phyloP scores from a whole-genome alignment of 2,888 invertebrate species.

The Bellardia pandia region DNA sequence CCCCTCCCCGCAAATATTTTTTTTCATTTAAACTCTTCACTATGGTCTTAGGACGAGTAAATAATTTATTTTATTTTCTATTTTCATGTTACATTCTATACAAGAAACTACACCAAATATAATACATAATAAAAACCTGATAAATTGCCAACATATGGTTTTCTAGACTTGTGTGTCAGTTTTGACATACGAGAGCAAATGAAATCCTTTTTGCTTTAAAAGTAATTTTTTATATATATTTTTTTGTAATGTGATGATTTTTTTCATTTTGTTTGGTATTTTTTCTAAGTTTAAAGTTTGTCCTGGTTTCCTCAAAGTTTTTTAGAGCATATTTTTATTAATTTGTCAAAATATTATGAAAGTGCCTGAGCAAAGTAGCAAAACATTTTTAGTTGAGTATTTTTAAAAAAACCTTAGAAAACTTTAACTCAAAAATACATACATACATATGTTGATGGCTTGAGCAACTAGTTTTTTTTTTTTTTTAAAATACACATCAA shows the following conservation, averaged over 20 bases:
- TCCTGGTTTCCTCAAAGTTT: conserved; percentile 23
- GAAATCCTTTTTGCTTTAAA: conserved; percentile 37
- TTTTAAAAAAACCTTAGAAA: background rate
- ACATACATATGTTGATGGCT: too few species aligned
- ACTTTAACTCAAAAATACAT: too few species aligned
- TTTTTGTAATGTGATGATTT: conserved; percentile 10
- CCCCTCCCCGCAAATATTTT: background rate
- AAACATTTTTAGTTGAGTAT: background rate
- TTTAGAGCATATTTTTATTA: conserved; percentile 21
- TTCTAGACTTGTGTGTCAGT: conserved; percentile 60
- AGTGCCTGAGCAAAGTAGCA: conserved; percentile 1
- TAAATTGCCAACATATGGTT: conserved; percentile 72
- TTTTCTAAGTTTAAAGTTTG: conserved; percentile 38
- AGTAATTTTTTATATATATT: background rate
- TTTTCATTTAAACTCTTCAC: background rate
- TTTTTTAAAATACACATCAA: background rate
- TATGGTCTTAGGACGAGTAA: conserved; percentile 19
- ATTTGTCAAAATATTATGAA: conserved; percentile 54
- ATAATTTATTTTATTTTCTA: conserved; percentile 52
- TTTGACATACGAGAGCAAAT: conserved; percentile 42
- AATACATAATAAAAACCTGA: conserved; percentile 53
- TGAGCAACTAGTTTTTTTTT: conserved; percentile 18
- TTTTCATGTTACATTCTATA: conserved; percentile 8
- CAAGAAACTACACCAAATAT: background rate
- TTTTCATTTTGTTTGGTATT: background rate